A percentile compares a stretch with the other conserved stretches of the same genome.
These are phyloP conservation scores for Anastatus disparis DNA, from an alignment of 1,140 invertebrate genomes.

Conservation along the genomic window DNA sequence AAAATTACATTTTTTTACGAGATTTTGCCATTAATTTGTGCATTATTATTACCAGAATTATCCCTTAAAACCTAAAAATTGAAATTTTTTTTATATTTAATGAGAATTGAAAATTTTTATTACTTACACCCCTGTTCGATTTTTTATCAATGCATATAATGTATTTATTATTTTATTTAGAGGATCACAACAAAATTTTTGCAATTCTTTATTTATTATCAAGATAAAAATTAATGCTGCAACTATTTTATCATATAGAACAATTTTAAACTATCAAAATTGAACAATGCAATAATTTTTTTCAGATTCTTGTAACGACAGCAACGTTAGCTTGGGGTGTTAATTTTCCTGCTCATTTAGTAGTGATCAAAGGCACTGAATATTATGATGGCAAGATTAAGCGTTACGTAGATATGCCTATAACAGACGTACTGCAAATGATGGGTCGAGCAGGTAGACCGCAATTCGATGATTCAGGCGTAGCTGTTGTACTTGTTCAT, in stretches of 20 bases:
- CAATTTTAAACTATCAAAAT: slow-evolving; percentile 20
- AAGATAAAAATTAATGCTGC: too few relatives aligned
- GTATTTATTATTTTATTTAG: too few relatives aligned
- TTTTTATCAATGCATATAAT: too few relatives aligned
- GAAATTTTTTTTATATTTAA: too few relatives aligned
- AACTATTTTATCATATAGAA: too few relatives aligned
- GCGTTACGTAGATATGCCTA: slow-evolving; percentile 99
- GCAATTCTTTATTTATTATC: too few relatives aligned
- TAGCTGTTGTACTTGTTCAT: slow-evolving; percentile 97
- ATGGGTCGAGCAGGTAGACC: slow-evolving; percentile 98
- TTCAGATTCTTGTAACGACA: slow-evolving; percentile 92
- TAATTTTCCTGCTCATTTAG: slow-evolving; percentile 95
- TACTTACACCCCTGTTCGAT: too few relatives aligned
- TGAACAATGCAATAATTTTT: slow-evolving; percentile 35
- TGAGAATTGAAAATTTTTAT: too few relatives aligned
- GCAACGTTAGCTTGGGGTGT: slow-evolving; percentile 99
- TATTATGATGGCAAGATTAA: slow-evolving; percentile 97
- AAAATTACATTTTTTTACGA: not conserved
- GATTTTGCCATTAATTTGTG: too few relatives aligned
- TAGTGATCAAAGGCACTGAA: slow-evolving; percentile 89
- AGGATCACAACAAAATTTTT: too few relatives aligned
- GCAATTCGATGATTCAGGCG: slow-evolving; percentile 93
- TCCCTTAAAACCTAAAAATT: too few relatives aligned
- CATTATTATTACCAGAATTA: too few relatives aligned
- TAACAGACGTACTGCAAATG: slow-evolving; percentile 99